Conservation (phyloP, 1,140 invertebrate genomes). For the Drosophila lini region DNA sequence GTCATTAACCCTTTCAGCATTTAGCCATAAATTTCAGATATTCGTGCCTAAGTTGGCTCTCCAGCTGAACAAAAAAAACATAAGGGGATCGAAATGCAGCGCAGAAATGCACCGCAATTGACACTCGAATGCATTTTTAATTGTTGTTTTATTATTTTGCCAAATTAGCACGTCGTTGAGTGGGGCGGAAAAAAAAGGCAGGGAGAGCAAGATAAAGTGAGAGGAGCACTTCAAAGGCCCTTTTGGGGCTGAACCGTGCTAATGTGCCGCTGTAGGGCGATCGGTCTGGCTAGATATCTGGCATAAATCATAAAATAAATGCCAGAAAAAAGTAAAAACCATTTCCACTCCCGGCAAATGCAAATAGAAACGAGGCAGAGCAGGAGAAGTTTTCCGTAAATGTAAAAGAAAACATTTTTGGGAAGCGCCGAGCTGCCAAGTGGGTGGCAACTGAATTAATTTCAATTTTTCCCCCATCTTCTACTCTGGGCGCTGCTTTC, state of each 20-base stretch:
- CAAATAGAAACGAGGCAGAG: constrained; percentile 45
- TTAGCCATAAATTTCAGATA: constrained; percentile 57
- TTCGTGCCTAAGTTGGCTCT: constrained; percentile 25
- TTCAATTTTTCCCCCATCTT: constrained; percentile 32
- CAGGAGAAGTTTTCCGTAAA: constrained; percentile 43
- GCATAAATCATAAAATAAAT: constrained; percentile 72
- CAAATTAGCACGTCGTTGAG: constrained; percentile 76
- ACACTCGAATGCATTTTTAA: constrained; percentile 73
- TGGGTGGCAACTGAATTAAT: constrained; percentile 82
- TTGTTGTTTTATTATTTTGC: constrained; percentile 69
- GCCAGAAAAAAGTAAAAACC: constrained; percentile 36
- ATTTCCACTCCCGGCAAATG: constrained; percentile 53
- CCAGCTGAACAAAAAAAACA: not conserved
- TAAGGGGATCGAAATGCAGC: not conserved
- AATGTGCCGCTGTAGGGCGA: constrained; percentile 70
- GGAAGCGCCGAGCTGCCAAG: constrained; percentile 59
- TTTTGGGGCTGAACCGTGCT: constrained; percentile 22
- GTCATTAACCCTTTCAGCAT: constrained; percentile 65
- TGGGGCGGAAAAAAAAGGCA: constrained; percentile 16
- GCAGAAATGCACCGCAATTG: constrained; percentile 60
- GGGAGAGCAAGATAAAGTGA: constrained; percentile 6
- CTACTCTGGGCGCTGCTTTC: constrained; percentile 33
- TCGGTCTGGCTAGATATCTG: constrained; percentile 42
- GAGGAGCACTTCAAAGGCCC: constrained; percentile 65
- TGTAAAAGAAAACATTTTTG: constrained; percentile 74